phyloP scores from a whole-genome alignment of 2,888 invertebrate genomes.

The Charanyca ferruginea region DNA sequence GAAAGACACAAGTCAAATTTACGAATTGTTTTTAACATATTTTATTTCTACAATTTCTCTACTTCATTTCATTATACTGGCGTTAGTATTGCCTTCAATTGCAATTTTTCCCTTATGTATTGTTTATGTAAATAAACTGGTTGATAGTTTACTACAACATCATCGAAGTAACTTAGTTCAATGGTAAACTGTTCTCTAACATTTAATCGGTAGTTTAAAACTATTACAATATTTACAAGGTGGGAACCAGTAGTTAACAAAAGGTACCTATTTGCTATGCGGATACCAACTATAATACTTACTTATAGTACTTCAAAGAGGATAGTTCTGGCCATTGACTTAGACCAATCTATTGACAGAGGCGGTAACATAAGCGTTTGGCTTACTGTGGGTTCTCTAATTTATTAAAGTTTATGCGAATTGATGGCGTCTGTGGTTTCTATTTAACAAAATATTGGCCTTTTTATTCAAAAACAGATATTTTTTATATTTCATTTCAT shows the following conservation, averaged over 20 bases:
- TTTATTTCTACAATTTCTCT: not conserved
- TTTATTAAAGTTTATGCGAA: not conserved
- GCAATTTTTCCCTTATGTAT: not conserved
- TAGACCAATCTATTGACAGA: not conserved
- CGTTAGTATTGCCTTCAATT: not conserved
- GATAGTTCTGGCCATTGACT: not conserved
- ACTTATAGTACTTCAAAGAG: constrained; percentile 4
- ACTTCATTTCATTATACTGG: too few species aligned
- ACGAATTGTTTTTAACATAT: not conserved
- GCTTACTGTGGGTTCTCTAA: not conserved
- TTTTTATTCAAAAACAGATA: too few species aligned
- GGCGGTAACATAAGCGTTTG: not conserved
- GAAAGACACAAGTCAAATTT: not conserved
- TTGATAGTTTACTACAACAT: constrained; percentile 20
- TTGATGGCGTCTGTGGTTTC: not conserved
- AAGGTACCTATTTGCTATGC: not conserved
- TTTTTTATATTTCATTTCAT: not conserved
- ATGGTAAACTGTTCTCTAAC: constrained; percentile 18
- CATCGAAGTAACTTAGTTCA: constrained; percentile 13
- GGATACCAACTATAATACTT: not conserved
- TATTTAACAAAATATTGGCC: too few species aligned
- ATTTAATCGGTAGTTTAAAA: constrained; percentile 16
- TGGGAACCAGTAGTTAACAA: too few species aligned
- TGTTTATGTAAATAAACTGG: constrained; percentile 11
- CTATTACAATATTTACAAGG: constrained; percentile 27